Base-by-base conservation (phyloP, 2,888 invertebrate genomes). In the Lasioglossum figueresi region DNA sequence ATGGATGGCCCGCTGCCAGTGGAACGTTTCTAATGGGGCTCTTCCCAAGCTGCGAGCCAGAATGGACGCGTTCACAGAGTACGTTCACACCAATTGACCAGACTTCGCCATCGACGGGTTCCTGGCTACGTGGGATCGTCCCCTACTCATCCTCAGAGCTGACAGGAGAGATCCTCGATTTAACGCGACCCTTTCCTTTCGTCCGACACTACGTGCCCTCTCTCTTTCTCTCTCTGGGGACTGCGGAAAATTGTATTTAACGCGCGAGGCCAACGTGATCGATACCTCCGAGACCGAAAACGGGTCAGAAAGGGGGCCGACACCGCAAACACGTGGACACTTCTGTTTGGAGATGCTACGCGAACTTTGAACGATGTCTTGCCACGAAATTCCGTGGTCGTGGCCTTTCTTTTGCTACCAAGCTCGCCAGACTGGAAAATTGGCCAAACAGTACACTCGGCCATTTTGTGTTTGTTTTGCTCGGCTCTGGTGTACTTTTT, bases 1-100 rank as follows among this genome's bases (percentile, higher is more conserved):
- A 93, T 93, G 93, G 92, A 92, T 92, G 92, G 92, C 93, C 87
- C 91, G 90, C 79, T 91, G 91, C 92, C 92, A 91, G 88, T 89
- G 90, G 88, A 89, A 87, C 84, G 85, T 79, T 88, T 86, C 90
- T 88, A 86, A 90, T 90, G 89, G 87, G 87, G 66, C 86, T 87
- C 89, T 88, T 89, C 79, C 89, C 84, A 89, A 86, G 86, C 86
- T 71, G 14, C 74, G 34, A 48, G 87, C 79, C 83, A 82, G 87
- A 88, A 88, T 84, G 84, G 79, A 83, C 79, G 89, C 83, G 87
- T 75, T 89, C 89, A n/a, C 76, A 70, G 68, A 68, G 88, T 84
- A 80, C 88, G 85, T 89, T 89, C 89, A 83, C 88, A 86, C 84
- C 84, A 84, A 84, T 84, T 83, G 84, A 83, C 78, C 78, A 77